Percentiles rank a stretch among this genome's conserved stretches.
Evolutionary conservation across 1,140 invertebrate genomes (phyloP).

Genomic region (Fopius arisanus): DNA sequence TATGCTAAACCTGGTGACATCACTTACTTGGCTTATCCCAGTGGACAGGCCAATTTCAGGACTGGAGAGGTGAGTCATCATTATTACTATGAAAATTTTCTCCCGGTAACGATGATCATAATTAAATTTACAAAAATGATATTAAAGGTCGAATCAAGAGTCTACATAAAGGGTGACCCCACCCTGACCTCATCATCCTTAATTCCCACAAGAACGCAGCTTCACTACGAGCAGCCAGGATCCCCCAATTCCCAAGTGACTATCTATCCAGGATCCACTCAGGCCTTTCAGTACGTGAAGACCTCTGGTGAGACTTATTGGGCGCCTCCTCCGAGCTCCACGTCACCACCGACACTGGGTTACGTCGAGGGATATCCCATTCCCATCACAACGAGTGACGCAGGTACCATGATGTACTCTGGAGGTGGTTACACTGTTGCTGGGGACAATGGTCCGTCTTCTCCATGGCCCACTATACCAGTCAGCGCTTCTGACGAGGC

Average conservation of each 20-base stretch:
- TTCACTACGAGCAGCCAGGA: slow-evolving; percentile 66
- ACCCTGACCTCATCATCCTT: slow-evolving; percentile 67
- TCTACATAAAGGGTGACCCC: slow-evolving; percentile 67
- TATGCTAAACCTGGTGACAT: slow-evolving; percentile 54
- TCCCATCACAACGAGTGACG: slow-evolving; percentile 49
- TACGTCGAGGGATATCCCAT: slow-evolving; percentile 48
- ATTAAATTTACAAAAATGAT: too few relatives aligned
- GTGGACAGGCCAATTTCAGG: slow-evolving; percentile 47
- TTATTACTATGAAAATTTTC: not conserved
- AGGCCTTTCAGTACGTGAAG: slow-evolving; percentile 62
- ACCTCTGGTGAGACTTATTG: slow-evolving; percentile 49
- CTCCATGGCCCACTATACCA: slow-evolving; percentile 48
- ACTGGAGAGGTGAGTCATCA: slow-evolving; percentile 45
- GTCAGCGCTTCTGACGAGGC: slow-evolving; percentile 43
- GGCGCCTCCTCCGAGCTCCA: slow-evolving; percentile 40
- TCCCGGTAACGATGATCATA: too few relatives aligned
- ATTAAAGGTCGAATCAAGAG: slow-evolving; percentile 53
- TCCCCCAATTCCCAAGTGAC: slow-evolving; percentile 68
- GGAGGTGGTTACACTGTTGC: slow-evolving; percentile 49
- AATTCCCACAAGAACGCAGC: slow-evolving; percentile 48
- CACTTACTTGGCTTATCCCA: slow-evolving; percentile 47
- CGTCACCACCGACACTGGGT: slow-evolving; percentile 49
- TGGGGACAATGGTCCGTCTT: slow-evolving; percentile 40
- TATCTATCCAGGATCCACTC: slow-evolving; percentile 61
- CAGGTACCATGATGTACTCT: slow-evolving; percentile 47